phyloP scores from a whole-genome alignment of 2,797 vertebrate genomes.

The Fratercula arctica region DNA sequence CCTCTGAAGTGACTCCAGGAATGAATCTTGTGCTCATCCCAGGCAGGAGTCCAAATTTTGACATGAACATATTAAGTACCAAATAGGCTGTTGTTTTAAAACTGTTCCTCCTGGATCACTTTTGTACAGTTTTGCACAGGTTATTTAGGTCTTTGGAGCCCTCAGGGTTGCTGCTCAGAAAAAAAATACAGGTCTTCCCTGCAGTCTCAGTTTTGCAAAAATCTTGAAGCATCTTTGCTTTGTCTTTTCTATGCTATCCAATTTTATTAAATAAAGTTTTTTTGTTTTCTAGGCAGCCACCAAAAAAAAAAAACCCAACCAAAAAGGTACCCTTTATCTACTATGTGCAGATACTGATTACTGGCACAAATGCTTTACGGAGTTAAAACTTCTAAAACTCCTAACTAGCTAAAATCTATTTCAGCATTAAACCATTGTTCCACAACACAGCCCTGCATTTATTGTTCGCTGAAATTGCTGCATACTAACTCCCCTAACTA shows the following conservation, averaged over 20 bases:
- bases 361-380: background rate
- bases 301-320: background rate
- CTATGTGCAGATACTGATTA: background rate
- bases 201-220: background rate
- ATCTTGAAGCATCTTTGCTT: background rate
- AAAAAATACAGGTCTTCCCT: background rate
- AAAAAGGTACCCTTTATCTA: background rate
- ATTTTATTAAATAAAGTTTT: background rate
- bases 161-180: background rate
- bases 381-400: background rate
- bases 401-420: background rate
- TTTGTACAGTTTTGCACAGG: background rate
- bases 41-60: background rate
- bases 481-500: background rate
- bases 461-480: background rate
- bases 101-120: background rate
- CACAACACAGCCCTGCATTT: background rate
- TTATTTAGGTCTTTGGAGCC: background rate
- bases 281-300: background rate
- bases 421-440: background rate
- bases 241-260: background rate
- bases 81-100: background rate
- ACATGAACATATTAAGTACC: background rate
- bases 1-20: background rate
- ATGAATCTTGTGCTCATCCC: background rate